phyloP scores from a whole-genome alignment of 2,113 vertebrate species.

The Aptenodytes forsteri region DNA sequence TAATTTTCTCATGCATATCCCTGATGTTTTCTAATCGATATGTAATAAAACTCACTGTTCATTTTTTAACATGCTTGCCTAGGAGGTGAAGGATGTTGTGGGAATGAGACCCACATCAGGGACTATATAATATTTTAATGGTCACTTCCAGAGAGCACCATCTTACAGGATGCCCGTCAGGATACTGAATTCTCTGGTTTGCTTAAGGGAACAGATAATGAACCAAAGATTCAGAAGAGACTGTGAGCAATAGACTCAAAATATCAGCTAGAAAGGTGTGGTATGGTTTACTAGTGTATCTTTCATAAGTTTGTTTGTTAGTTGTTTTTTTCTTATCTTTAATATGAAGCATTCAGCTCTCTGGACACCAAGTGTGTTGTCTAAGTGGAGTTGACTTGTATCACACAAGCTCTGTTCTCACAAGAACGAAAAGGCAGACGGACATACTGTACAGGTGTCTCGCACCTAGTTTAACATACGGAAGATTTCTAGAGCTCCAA shows the following conservation, averaged over 20 bases:
- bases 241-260: not conserved
- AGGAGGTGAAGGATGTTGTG: not conserved
- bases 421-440: not conserved
- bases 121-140: not conserved
- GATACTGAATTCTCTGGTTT: not conserved
- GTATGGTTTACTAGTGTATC: not conserved
- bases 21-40: not conserved
- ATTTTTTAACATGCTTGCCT: not conserved
- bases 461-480: not conserved
- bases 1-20: not conserved
- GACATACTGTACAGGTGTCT: not conserved
- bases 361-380: not conserved
- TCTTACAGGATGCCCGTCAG: not conserved
- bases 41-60: not conserved
- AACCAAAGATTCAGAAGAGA: not conserved
- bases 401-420: not conserved
- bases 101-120: not conserved
- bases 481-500: not conserved
- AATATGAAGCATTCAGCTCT: not conserved
- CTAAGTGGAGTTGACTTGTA: not conserved
- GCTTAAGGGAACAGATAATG: not conserved
- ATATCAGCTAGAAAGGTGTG: not conserved
- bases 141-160: not conserved
- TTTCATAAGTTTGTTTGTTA: not conserved
- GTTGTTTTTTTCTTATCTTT: not conserved